These are phyloP conservation scores for Haliaeetus leucogaster DNA, from an alignment of 2,113 vertebrate genomes.

Conservation along the genomic window DNA sequence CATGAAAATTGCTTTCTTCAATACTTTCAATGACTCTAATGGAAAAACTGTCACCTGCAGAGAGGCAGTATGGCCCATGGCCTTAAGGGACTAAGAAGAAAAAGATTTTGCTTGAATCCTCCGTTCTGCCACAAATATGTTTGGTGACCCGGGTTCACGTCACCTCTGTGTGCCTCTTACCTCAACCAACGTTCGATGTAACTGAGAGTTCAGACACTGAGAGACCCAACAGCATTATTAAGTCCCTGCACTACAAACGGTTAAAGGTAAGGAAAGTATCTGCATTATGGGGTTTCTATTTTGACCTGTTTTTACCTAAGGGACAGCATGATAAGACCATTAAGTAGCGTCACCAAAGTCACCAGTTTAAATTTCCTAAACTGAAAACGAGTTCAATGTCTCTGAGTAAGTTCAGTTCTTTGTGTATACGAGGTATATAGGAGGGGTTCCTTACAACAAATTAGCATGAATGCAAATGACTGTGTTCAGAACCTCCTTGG, in stretches of 20 bases:
- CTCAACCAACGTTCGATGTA: neutral
- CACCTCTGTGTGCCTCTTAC: neutral
- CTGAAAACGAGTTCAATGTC: fast-evolving
- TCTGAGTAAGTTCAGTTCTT: neutral
- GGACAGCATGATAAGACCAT: neutral
- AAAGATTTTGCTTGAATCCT: neutral
- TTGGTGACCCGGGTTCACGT: neutral
- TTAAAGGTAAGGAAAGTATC: neutral
- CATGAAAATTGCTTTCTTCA: neutral
- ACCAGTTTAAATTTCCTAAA: neutral
- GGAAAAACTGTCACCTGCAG: neutral
- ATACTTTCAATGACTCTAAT: neutral
- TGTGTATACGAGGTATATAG: fast-evolving
- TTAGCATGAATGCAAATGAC: fast-evolving
- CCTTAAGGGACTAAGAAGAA: neutral
- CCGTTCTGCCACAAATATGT: neutral
- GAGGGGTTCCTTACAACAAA: neutral
- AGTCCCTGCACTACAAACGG: neutral
- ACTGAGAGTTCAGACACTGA: neutral
- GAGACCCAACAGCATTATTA: neutral
- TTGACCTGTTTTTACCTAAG: neutral
- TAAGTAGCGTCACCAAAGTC: neutral
- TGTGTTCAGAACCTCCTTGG: neutral
- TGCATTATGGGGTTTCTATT: neutral
- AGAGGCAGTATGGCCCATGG: neutral